Base-by-base conservation (phyloP, 92 coral and sea anemone genomes). In the Epizoanthus ramosus region DNA sequence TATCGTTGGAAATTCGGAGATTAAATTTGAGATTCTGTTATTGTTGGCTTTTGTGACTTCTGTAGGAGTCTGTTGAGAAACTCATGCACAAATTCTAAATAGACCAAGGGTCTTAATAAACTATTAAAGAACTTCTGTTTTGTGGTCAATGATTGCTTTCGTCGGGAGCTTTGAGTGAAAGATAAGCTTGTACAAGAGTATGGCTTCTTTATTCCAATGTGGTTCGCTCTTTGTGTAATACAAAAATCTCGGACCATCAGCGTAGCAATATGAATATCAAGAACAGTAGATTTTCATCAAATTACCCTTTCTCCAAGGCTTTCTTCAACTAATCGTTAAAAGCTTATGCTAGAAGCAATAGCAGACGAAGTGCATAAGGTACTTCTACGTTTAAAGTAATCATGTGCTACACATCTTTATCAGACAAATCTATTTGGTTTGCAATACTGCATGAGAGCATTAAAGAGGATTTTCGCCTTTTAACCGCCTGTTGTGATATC, bases 401-500 rank as follows among this genome's bases (percentile, higher is more conserved):
- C 18, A 50, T 22, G 4, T 22, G 54, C 58, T 18, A 53, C 31
- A 22, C 7, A n/a, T 69, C 56, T 58, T 77, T 77, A 77, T 77
- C 82, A 41, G 12, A 28, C 5, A 77, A 43, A 77, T 77, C 82
- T 57, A 18, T 8, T 45, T 25, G 71, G 82, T 63, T 77, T 77
- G 63, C 57, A 77, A 61, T 63, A 77, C 80, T 75, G 33, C 43
- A 56, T 57, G 45, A 61, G 57, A 61, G 70, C 18, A 25, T 37
- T 21, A 56, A 75, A 75, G 43, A 52, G 80, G 53, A 25, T 59
- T 68, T 75, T 33, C 61, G 82, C 50, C 70, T 60, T 35, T 21
- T 77, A 60, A 69, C 82, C 82, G 71, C 71, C 71, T 43, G 82
- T 33, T 58, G 68, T n/a, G 71, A 77, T 77, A 61, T 77, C 57